Evolutionary conservation across 2,888 invertebrate genomes (phyloP), one percentile per base, ranked within the genome.

Genomic region (Anthophora plumipes): DNA sequence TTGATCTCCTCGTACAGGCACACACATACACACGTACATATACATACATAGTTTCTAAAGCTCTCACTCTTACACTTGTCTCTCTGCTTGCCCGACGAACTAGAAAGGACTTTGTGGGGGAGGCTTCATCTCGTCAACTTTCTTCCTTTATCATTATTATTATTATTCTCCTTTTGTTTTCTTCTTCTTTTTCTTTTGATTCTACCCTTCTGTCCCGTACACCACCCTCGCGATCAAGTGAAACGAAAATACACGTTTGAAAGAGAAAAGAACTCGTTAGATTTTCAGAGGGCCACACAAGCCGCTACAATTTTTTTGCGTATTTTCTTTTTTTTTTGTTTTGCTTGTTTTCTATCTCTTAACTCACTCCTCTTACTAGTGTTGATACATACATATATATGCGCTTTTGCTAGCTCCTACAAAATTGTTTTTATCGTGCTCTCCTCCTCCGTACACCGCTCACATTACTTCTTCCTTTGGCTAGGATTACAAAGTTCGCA

Each of bases 381-480:
- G 57, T 75, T 73, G 74, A 85, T 83, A 85, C 75, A 75, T 77
- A 61, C 69, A 70, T 55, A 12, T 66, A 75, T 75, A 70, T 57
- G 72, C 76, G 77, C 54, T n/a, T 83, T 85, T 60, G 48, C 64
- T 86, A 75, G 9, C 39, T 82, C 54, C 75, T 84, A 82, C 69
- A 17, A 78, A 74, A 70, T 57, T 74, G 63, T 72, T 66, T 74
- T 68, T 80, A 75, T 77, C 82, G 64, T n/a, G n/a, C n/a, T n/a
- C n/a, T n/a, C n/a, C 82, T 72, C 72, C 73, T 77, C 69, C 75
- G 43, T 77, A 46, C 70, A 77, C 85, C 72, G 17, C 76, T 79
- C 71, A 52, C 59, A n/a, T n/a, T n/a, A n/a, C 4, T 57, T 64
- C 67, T 64, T 52, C 67, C 67, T 57, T 70, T 67, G 72, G 69